Conservation (phyloP, 37 sponge, comb jelly and placozoan species). For the Tethya wilhelma region DNA sequence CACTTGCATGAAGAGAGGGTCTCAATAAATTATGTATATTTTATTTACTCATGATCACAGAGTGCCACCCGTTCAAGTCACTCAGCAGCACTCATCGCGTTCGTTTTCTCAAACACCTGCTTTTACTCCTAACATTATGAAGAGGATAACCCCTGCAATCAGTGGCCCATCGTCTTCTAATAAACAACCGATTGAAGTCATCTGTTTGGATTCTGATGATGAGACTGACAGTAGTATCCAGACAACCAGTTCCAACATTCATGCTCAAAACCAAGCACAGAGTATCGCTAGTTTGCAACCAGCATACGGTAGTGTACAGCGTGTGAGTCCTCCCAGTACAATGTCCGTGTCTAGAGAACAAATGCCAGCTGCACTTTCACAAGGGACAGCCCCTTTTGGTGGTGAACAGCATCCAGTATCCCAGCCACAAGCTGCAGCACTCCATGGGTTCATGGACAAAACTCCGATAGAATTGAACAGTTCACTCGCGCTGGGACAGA, state of each 20-base stretch:
- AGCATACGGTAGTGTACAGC: too few relatives aligned
- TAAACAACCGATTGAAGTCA: conserved; percentile 26
- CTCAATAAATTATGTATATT: too few relatives aligned
- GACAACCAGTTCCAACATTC: too few relatives aligned
- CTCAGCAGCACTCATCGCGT: background rate
- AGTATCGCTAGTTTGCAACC: too few relatives aligned
- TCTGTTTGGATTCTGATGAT: conserved; percentile 47
- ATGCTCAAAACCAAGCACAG: too few relatives aligned
- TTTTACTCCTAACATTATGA: background rate
- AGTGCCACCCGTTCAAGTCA: background rate
- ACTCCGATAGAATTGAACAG: too few relatives aligned
- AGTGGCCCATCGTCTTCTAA: background rate
- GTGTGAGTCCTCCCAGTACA: too few relatives aligned
- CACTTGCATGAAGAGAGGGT: too few relatives aligned
- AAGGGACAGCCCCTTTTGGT: background rate
- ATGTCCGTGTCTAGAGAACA: too few relatives aligned
- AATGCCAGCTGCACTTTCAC: background rate
- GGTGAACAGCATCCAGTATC: background rate
- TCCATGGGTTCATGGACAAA: too few relatives aligned
- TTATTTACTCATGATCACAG: too few relatives aligned
- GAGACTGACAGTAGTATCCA: conserved; percentile 8
- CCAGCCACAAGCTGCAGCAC: background rate
- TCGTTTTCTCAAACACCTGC: background rate
- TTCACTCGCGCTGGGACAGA: too few relatives aligned
- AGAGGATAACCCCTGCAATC: conserved; percentile 15